Base-by-base conservation (phyloP, 2,113 vertebrate genomes). In the Formicarius rufipectus region DNA sequence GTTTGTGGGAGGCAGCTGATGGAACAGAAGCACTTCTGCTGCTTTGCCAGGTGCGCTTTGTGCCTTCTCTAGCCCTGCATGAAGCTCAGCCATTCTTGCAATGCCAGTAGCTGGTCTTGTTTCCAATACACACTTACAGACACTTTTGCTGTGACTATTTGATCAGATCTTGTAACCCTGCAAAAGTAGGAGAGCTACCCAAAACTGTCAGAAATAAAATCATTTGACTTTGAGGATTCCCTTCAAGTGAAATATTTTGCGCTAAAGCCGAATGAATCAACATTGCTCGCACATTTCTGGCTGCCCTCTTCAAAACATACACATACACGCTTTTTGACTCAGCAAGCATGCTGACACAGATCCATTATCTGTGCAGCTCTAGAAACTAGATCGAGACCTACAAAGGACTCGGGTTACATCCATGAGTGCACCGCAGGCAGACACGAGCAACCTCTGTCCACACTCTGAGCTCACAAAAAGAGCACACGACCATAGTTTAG, bases 401-500 rank as follows among this genome's bases (percentile, higher is more conserved):
- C 83, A 92, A 90, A 94, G 56, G 64, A 81, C 63, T 67, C 7
- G 0, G 50, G n/a, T 56, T 77, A 93, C 33, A 78, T 44, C 89
- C 52, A 14, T 81, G 86, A 12, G 3, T 52, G 24, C 42, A 30
- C 31, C 83, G 83, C 47, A 73, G 68, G 55, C 94, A 93, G 76
- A 84, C 47, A 81, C 23, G 83, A 84, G 94, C 86, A 90, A 92
- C 39, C 83, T 86, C 92, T 90, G 82, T 80, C 90, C 60, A 20
- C 39, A 67, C 52, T 74, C 76, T 87, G 56, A 92, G 68, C 91
- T 92, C 76, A 89, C 72, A 90, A 90, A 95, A 81, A 93, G 64
- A 85, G 42, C 93, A 55, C 7, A 39, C 95, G 91, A 87, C 60
- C 78, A 25, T 30, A 92, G 93, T 72, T 97, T 92, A 95, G 91